Conservation (phyloP, 1,140 invertebrate species). For the Bathynomus jamesi region DNA sequence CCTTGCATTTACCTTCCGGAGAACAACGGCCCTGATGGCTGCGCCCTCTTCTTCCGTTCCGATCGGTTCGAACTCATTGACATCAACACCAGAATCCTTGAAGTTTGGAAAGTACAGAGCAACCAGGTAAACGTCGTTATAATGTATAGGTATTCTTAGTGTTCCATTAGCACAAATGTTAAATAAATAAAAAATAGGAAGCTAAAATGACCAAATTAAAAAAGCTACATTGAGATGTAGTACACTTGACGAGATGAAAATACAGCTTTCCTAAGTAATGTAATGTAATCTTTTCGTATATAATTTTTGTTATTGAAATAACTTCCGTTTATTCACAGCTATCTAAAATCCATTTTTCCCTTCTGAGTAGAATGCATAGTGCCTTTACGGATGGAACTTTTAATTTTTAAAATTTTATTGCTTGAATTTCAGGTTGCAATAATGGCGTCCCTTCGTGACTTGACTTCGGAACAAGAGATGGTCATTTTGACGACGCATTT, state of each 20-base stretch:
- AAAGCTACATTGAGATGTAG: too few species aligned
- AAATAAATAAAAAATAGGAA: too few species aligned
- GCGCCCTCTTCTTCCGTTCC: constrained; percentile 63
- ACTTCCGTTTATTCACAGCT: too few species aligned
- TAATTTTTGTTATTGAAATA: too few species aligned
- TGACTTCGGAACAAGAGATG: constrained; percentile 52
- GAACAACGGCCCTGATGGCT: constrained; percentile 71
- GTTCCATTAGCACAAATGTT: too few species aligned
- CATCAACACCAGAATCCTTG: constrained; percentile 54
- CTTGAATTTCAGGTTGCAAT: constrained; percentile 52
- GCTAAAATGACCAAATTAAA: too few species aligned
- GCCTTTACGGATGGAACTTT: too few species aligned
- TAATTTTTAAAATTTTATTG: too few species aligned
- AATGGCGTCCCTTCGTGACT: constrained; percentile 50
- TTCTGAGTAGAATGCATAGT: too few species aligned
- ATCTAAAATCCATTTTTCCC: too few species aligned
- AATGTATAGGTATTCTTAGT: too few species aligned
- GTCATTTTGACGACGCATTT: constrained; percentile 66
- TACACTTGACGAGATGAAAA: too few species aligned
- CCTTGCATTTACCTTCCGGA: constrained; percentile 63
- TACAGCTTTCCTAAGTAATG: neutral
- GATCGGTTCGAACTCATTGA: constrained; percentile 55
- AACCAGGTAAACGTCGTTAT: constrained; percentile 55
- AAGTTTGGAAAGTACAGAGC: constrained; percentile 60
- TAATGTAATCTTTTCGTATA: neutral